phyloP scores from a whole-genome alignment of 37 sponge, comb jelly and placozoan species.

The Spongilla lacustris region DNA sequence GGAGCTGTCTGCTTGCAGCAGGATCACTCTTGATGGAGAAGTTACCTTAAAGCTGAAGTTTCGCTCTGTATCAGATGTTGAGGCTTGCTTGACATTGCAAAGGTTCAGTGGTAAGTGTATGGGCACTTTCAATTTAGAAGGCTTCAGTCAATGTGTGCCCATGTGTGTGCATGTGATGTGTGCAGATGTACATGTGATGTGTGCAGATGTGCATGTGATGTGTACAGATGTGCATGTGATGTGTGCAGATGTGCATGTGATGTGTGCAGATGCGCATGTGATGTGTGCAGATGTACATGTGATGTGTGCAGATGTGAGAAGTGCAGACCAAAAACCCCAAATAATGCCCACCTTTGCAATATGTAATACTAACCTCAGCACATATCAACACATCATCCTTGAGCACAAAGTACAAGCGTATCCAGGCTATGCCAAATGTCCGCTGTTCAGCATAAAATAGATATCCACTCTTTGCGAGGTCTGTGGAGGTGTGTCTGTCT shows the following conservation, averaged over 20 bases:
- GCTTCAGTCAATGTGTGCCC: neutral
- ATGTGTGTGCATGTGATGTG: neutral
- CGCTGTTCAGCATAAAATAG: slow-evolving; percentile 62
- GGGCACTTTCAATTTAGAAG: slow-evolving; percentile 55
- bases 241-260: neutral
- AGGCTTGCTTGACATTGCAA: slow-evolving; percentile 77
- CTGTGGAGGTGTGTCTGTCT: neutral
- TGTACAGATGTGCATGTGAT: too few species aligned
- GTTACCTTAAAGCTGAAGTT: slow-evolving; percentile 88
- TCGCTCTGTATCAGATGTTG: slow-evolving; percentile 63
- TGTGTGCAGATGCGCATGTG: too few species aligned
- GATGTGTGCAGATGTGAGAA: too few species aligned
- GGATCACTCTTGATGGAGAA: slow-evolving; percentile 64
- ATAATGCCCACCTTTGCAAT: too few species aligned
- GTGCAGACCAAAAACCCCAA: too few species aligned
- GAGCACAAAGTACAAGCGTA: slow-evolving; percentile 60
- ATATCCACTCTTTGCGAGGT: slow-evolving; percentile 52
- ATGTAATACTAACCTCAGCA: slow-evolving; percentile 40
- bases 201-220: neutral
- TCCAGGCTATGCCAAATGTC: slow-evolving; percentile 76
- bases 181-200: neutral
- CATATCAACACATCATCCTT: slow-evolving; percentile 59
- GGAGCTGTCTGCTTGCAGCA: slow-evolving; percentile 88
- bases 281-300: too few species aligned
- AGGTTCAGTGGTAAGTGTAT: slow-evolving; percentile 69